Percentiles rank a stretch among this genome's conserved stretches.
Conservation (phyloP, 2,888 invertebrate species). For the Rotaria socialis region DNA sequence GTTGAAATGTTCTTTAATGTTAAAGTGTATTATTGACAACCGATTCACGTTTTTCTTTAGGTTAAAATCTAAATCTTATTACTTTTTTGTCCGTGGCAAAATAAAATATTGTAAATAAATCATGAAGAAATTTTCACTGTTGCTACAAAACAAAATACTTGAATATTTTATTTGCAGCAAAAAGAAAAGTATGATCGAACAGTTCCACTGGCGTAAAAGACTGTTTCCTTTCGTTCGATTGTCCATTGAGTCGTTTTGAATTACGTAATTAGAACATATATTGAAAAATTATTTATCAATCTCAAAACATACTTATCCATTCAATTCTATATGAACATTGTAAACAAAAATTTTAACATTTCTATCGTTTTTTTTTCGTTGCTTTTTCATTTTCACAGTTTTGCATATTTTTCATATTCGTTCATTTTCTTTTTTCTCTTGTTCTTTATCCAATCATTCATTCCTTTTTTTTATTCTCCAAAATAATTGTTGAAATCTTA, state of each 20-base stretch:
- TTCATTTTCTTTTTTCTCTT: not conserved
- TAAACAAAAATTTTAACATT: not conserved
- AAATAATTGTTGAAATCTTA: not conserved
- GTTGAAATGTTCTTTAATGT: too few relatives aligned
- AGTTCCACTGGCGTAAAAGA: too few relatives aligned
- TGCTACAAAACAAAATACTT: too few relatives aligned
- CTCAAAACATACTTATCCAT: not conserved
- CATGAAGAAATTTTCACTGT: too few relatives aligned
- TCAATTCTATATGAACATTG: not conserved
- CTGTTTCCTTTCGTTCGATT: not conserved
- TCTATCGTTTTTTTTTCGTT: not conserved
- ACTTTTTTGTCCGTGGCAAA: too few relatives aligned
- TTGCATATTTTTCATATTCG: not conserved
- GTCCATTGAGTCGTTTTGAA: not conserved
- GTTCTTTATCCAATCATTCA: not conserved
- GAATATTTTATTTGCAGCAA: too few relatives aligned
- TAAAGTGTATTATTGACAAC: too few relatives aligned
- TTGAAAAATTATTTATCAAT: not conserved
- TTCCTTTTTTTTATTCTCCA: not conserved
- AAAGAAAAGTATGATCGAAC: too few relatives aligned
- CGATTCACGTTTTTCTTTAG: too few relatives aligned
- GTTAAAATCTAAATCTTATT: too few relatives aligned
- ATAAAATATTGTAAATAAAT: too few relatives aligned
- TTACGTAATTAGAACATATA: not conserved
- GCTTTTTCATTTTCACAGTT: not conserved